phyloP scores from a whole-genome alignment of 2,113 vertebrate genomes.

The Anhinga anhinga region DNA sequence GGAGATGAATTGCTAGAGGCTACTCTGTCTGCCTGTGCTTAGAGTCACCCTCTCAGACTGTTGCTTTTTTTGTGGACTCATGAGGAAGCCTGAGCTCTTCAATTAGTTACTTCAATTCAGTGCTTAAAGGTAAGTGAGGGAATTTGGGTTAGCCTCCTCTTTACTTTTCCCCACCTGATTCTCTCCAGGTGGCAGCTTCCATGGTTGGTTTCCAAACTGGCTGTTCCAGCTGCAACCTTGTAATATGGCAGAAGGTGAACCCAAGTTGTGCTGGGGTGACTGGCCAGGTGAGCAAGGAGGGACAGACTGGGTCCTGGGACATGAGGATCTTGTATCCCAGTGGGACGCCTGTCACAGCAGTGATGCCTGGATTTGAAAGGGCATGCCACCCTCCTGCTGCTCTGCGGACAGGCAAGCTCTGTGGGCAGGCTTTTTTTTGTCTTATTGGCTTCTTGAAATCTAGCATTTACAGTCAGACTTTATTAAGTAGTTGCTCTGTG shows the following conservation, averaged over 20 bases:
- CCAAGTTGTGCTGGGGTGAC: neutral
- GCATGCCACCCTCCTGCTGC: neutral
- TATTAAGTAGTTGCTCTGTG: neutral
- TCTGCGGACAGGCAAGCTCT: neutral
- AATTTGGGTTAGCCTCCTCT: neutral
- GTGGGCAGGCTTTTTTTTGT: neutral
- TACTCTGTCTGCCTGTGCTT: neutral
- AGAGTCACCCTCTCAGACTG: neutral
- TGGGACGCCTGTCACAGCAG: neutral
- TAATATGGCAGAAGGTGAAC: neutral
- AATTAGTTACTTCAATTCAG: slow-evolving; percentile 4
- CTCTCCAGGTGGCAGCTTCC: neutral
- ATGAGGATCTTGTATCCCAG: neutral
- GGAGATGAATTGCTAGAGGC: neutral
- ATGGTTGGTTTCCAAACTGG: neutral
- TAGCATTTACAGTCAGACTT: neutral
- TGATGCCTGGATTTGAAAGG: neutral
- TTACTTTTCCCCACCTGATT: neutral
- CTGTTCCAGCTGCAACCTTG: neutral
- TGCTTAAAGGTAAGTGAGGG: slow-evolving; percentile 20
- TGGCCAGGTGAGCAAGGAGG: neutral
- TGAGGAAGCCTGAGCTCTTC: neutral
- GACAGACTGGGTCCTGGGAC: neutral
- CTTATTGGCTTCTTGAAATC: neutral
- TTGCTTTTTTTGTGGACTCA: neutral